phyloP scores from a whole-genome alignment of 2,113 vertebrate species.

The Falcunculus frontatus region DNA sequence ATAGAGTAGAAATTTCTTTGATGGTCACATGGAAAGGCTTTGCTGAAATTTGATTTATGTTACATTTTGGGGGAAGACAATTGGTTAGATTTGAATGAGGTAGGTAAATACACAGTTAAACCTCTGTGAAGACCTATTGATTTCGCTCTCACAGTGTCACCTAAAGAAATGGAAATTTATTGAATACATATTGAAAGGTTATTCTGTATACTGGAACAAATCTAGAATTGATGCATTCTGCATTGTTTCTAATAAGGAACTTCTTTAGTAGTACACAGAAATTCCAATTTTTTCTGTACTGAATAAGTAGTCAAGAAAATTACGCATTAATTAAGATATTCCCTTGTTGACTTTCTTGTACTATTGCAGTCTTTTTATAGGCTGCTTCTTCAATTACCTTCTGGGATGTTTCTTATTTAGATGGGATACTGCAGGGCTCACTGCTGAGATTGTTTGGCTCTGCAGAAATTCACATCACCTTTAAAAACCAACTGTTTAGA shows the following conservation, averaged over 20 bases:
- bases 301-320: not conserved
- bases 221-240: not conserved
- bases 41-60: not conserved
- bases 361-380: not conserved
- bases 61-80: not conserved
- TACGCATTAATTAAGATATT: not conserved
- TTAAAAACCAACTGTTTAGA: not conserved
- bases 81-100: not conserved
- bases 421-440: not conserved
- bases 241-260: not conserved
- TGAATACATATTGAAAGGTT: not conserved
- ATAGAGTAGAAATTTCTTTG: not conserved
- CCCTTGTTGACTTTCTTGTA: not conserved
- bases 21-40: not conserved
- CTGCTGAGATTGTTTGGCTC: not conserved
- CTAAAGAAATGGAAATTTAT: not conserved
- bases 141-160: not conserved
- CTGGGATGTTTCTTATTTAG: not conserved
- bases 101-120: not conserved
- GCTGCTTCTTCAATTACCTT: not conserved
- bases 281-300: not conserved
- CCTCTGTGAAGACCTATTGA: not conserved
- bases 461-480: not conserved
- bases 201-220: not conserved
- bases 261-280: not conserved